Base-by-base conservation (phyloP, 2,888 invertebrate genomes). In the Phytoseiulus persimilis region DNA sequence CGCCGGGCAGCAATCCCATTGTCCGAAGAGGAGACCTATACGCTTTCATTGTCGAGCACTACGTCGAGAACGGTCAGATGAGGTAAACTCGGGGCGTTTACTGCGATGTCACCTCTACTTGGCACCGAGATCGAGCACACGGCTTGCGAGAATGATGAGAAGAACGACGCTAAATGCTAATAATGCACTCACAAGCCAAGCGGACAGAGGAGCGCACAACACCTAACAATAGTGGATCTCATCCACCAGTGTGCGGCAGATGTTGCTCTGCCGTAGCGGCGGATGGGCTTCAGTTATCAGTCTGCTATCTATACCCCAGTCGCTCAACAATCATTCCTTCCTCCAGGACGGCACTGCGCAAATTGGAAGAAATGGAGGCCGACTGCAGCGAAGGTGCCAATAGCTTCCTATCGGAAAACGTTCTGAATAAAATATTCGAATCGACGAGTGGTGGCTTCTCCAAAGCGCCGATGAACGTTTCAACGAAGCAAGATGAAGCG, bases 21-120 rank as follows among this genome's bases (percentile, higher is more conserved):
- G 94, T 95, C 31, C 92, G 94, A 83, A 92, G 93, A 31, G 94
- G 94, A 11, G 94, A 95, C 91, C 93, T 95, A 89, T 94, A 94
- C 91, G 94, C 94, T 23, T 92, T 94, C 90, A 93, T 95, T 91
- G 93, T 95, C 46, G 94, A 94, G 91, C 94, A 94, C 91, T 94
- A 93, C 91, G 94, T 33, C 28, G 32, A 87, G 28, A 87, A 87
- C n/a, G 87, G 87, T 6, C 87, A 87, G 33, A 87, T 87, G 87
- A 87, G 87, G 87, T 87, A 33, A 65, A 28, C 5, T 65, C 28
- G 65, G 1, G 28, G 65, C 65, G 65, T 46, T n/a, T n/a, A n/a
- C n/a, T 46, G 46, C 14, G 46, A 46, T 46, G 46, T 46, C 46
- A 65, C 18, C 65, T 2, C 65, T 28, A 18, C 39, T 39, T 39